Percentiles rank a stretch among this genome's conserved stretches.
Evolutionary conservation across 2,888 invertebrate species (phyloP).

Genomic region (Pilophorus perplexus): DNA sequence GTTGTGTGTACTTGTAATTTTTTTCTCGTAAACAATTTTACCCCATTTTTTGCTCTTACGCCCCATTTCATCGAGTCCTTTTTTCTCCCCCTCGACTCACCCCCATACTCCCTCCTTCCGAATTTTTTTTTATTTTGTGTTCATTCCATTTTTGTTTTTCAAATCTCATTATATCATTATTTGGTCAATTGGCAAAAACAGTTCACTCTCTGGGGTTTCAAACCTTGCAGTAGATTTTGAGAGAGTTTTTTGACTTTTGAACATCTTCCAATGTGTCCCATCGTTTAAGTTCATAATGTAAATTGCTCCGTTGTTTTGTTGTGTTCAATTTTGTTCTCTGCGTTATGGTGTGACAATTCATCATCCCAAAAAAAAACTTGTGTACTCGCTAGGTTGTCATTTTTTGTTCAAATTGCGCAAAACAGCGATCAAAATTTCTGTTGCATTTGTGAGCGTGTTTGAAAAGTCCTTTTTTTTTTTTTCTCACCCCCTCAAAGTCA

Average conservation of each 20-base stretch:
- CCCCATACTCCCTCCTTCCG: background rate
- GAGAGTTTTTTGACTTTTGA: too few relatives aligned
- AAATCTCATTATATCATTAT: background rate
- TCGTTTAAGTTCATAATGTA: conserved; percentile 13
- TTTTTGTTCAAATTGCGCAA: too few relatives aligned
- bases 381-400: too few relatives aligned
- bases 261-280: conserved; percentile 39
- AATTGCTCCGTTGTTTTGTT: conserved; percentile 3
- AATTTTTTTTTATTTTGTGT: background rate
- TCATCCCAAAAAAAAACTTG: too few relatives aligned
- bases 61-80: background rate
- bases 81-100: background rate
- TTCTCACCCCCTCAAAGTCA: background rate
- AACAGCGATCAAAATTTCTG: too few relatives aligned
- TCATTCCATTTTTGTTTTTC: background rate
- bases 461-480: background rate
- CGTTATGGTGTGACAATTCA: too few relatives aligned
- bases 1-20: too few relatives aligned
- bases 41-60: background rate
- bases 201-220: background rate
- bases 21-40: background rate
- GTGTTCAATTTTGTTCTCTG: background rate
- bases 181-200: background rate
- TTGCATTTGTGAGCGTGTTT: too few relatives aligned
- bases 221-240: too few relatives aligned